phyloP scores from a whole-genome alignment of 1,140 invertebrate species.

The Penaeus japonicus region DNA sequence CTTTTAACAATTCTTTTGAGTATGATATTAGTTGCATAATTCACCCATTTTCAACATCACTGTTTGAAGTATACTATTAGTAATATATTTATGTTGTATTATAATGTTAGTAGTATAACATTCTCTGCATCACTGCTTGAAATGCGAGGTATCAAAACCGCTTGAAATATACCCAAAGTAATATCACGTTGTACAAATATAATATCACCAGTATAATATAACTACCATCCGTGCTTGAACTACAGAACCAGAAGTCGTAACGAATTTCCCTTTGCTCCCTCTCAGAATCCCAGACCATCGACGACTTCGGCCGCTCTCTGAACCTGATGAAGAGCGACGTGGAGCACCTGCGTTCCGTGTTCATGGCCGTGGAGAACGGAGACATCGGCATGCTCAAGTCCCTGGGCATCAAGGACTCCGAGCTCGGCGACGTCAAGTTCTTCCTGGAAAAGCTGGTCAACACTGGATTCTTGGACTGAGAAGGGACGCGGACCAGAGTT shows the following conservation, averaged over 20 bases:
- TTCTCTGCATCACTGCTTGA: too few species aligned
- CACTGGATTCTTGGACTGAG: slow-evolving; percentile 94
- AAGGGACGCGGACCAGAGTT: slow-evolving; percentile 53
- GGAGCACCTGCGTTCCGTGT: slow-evolving; percentile 90
- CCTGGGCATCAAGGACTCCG: slow-evolving; percentile 92
- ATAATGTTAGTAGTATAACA: too few species aligned
- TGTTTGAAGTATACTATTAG: too few species aligned
- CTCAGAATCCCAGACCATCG: slow-evolving; percentile 94
- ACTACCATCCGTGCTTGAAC: background rate
- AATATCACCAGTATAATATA: too few species aligned
- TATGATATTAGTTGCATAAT: too few species aligned
- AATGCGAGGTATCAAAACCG: too few species aligned
- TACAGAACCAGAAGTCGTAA: background rate
- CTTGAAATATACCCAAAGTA: too few species aligned
- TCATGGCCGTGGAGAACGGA: slow-evolving; percentile 96
- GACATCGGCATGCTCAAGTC: slow-evolving; percentile 93
- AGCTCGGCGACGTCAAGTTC: slow-evolving; percentile 96
- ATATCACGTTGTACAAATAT: too few species aligned
- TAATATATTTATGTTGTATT: too few species aligned
- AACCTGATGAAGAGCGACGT: slow-evolving; percentile 85
- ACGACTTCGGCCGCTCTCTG: slow-evolving; percentile 87
- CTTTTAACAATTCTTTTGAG: too few species aligned
- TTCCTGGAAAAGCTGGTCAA: slow-evolving; percentile 96
- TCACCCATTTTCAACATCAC: too few species aligned
- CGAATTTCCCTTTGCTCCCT: slow-evolving; percentile 60